Percentiles rank a stretch among this genome's conserved stretches.
These are phyloP conservation scores for Rhegmatorhina hoffmannsi DNA, from an alignment of 2,113 vertebrate genomes.

Conservation along the genomic window DNA sequence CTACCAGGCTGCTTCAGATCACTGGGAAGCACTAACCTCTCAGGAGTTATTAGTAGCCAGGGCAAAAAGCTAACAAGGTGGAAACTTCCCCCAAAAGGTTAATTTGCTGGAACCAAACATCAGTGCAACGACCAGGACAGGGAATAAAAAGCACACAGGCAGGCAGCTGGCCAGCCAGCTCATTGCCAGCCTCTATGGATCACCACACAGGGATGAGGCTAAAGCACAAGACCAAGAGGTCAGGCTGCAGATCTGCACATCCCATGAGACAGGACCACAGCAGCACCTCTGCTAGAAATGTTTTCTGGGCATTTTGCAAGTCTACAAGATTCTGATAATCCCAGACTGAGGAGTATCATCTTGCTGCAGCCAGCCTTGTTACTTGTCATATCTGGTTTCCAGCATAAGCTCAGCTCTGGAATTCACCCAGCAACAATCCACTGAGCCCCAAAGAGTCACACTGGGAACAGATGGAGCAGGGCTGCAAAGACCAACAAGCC, in stretches of 20 bases:
- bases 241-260: not conserved
- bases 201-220: not conserved
- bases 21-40: not conserved
- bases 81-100: not conserved
- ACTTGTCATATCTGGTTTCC: not conserved
- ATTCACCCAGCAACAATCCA: not conserved
- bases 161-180: not conserved
- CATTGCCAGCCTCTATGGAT: not conserved
- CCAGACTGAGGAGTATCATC: not conserved
- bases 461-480: accelerated
- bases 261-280: not conserved
- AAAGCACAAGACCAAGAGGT: not conserved
- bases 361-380: not conserved
- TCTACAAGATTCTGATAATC: not conserved
- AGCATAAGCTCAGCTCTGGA: not conserved
- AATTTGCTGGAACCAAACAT: not conserved
- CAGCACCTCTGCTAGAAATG: not conserved
- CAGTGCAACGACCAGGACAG: not conserved
- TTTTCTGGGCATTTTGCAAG: not conserved
- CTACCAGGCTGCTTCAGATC: not conserved
- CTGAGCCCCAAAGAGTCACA: not conserved
- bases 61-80: not conserved
- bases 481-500: not conserved
- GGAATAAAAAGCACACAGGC: not conserved
- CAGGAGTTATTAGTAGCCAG: not conserved